These are phyloP conservation scores for Hippopotamyrus pictus DNA, from an alignment of 2,797 vertebrate genomes.

Conservation along the genomic window DNA sequence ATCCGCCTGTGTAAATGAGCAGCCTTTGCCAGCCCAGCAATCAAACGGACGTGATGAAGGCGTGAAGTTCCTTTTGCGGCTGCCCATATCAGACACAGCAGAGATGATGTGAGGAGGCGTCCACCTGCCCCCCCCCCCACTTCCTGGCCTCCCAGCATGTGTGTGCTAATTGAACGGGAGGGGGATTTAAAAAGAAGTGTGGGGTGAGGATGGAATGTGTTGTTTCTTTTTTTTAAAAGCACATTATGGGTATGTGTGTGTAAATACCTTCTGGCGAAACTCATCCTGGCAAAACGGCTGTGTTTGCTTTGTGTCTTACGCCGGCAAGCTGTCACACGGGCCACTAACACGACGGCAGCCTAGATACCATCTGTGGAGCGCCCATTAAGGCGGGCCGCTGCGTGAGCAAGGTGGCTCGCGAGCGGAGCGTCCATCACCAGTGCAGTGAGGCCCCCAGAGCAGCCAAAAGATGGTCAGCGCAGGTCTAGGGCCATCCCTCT, in stretches of 20 bases:
- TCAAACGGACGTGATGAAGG: neutral
- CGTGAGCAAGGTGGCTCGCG: neutral
- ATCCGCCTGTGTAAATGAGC: neutral
- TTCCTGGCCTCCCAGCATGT: neutral
- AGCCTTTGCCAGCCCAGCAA: neutral
- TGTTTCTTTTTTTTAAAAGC: slow-evolving; percentile 18
- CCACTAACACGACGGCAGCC: slow-evolving; percentile 51
- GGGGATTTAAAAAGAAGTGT: neutral
- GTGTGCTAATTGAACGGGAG: slow-evolving; percentile 1
- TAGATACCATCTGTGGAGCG: slow-evolving; percentile 61
- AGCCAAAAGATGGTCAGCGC: neutral
- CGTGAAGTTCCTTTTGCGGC: neutral
- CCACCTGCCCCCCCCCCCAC: neutral
- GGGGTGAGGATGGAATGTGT: slow-evolving; percentile 4
- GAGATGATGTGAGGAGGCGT: neutral
- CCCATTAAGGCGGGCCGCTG: slow-evolving; percentile 55
- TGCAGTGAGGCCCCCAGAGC: too few species aligned
- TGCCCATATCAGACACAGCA: neutral
- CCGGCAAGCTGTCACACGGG: slow-evolving; percentile 49
- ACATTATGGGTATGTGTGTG: slow-evolving; percentile 23
- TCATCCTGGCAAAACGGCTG: slow-evolving; percentile 18
- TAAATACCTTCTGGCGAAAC: slow-evolving; percentile 29
- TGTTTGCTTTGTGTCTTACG: neutral
- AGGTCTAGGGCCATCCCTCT: neutral
- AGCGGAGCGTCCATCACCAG: neutral